Base-by-base conservation (phyloP, 2,797 vertebrate genomes). In the Ataeniobius toweri region DNA sequence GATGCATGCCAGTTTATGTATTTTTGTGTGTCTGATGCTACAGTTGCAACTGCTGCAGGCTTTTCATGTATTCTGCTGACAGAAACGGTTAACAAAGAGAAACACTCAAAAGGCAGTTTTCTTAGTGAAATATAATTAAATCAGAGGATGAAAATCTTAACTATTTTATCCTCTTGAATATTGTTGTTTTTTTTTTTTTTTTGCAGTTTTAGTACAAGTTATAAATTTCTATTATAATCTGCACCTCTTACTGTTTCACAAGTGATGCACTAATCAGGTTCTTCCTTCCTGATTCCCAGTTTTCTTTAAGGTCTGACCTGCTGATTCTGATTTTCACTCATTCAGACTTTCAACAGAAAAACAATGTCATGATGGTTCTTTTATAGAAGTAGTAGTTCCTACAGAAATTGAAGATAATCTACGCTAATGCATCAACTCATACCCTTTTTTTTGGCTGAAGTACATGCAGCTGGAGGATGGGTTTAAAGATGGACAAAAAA, bases 1-100 rank as follows among this genome's bases (percentile, higher is more conserved):
- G 80, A 70, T 5, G 36, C 77, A 73, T 80, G 65, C 44, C 24
- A 16, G 79, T 78, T 89, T 83, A 79, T 86, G 39, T 10, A 24
- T 41, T 67, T 44, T 81, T 86, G 63, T 81, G 41, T 67, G 48
- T 51, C 44, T 79, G 48, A 26, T 39, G 26, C 61, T 31, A 74
- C 65, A 74, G 78, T 24, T 58, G 61, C 77, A 77, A 58, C 44
- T 76, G 59, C 87, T 71, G 77, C 56, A 71, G 51, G 71, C 79
- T 53, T 75, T 10, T 28, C 9, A 53, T 84, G 26, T 78, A 86
- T 13, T 39, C 24, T 6, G 0, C 56, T 63, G 75, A 63, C 58
- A 82, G 78, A 71, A 73, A 78, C 22, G 74, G 12, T 79, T 75
- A 44, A 67, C 39, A 46, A 58, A 72, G 70, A 26, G 74, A 69